Percentiles rank a stretch among this genome's conserved stretches.
Evolutionary conservation across 2,113 vertebrate species (phyloP).

Genomic region (Amia ocellicauda): DNA sequence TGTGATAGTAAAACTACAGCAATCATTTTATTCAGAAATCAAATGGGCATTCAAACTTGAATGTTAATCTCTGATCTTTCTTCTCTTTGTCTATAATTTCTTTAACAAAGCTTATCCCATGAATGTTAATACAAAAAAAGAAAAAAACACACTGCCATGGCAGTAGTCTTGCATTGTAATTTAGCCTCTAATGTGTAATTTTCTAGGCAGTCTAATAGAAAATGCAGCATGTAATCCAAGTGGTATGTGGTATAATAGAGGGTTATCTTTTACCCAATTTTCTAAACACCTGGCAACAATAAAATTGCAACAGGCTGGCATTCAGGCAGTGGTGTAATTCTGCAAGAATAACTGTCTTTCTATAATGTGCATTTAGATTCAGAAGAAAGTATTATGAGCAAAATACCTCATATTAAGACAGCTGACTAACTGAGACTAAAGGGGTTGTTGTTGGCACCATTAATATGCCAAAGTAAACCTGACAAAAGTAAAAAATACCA

Average conservation of each 20-base stretch:
- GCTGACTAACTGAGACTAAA: too few species aligned
- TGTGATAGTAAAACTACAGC: too few species aligned
- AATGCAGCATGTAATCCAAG: neutral
- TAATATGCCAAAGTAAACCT: too few species aligned
- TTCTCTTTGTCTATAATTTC: too few species aligned
- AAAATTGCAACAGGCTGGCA: neutral
- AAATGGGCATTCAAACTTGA: too few species aligned
- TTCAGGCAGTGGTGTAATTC: neutral
- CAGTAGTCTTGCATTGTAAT: neutral
- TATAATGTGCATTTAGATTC: neutral
- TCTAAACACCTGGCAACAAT: constrained; percentile 3
- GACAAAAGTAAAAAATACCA: too few species aligned
- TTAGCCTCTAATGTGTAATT: neutral
- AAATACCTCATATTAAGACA: too few species aligned
- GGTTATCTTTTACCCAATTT: neutral
- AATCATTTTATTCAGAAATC: too few species aligned
- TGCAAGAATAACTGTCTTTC: neutral
- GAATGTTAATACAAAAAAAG: neutral
- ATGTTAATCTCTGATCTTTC: too few species aligned
- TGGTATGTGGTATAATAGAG: neutral
- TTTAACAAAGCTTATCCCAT: neutral
- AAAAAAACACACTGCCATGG: neutral
- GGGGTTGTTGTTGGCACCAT: too few species aligned
- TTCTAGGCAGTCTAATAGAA: neutral
- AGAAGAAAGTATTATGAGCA: too few species aligned